A percentile compares a stretch with the other conserved stretches of the same genome.
These are phyloP conservation scores for Lordiphosa andalusiaca DNA, from an alignment of 2,888 invertebrate species.

Conservation along the genomic window DNA sequence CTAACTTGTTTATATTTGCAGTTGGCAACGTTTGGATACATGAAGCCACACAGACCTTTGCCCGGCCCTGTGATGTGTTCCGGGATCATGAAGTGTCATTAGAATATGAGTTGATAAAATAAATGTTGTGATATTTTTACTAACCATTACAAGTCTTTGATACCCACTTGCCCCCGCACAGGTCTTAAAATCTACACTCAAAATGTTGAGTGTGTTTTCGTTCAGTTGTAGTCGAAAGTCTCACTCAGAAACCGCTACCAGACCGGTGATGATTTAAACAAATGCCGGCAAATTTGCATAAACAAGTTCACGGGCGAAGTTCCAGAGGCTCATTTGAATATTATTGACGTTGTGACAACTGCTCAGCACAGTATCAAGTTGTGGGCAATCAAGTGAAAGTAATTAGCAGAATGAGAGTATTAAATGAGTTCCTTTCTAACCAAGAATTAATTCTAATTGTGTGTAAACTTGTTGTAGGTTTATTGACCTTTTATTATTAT, in stretches of 20 bases:
- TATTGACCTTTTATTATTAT: conserved; percentile 40
- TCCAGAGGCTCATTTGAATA: conserved; percentile 55
- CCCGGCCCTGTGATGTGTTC: conserved; percentile 81
- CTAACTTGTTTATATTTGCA: conserved; percentile 64
- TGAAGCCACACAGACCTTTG: conserved; percentile 90
- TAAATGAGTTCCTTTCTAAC: neutral
- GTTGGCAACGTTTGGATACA: conserved; percentile 95
- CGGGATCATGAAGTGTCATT: conserved; percentile 72
- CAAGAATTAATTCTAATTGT: conserved; percentile 11
- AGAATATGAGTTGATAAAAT: conserved; percentile 63
- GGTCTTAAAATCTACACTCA: conserved; percentile 47
- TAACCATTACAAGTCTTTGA: conserved; percentile 11
- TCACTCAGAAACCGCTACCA: conserved; percentile 3
- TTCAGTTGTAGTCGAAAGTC: neutral
- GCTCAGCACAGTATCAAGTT: conserved; percentile 20
- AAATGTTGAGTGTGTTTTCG: neutral
- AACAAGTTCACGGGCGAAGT: conserved; percentile 67
- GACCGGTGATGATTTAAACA: neutral
- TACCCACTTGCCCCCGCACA: neutral
- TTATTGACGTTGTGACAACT: conserved; percentile 29
- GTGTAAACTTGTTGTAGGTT: conserved; percentile 21
- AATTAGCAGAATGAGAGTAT: conserved; percentile 39
- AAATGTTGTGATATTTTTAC: conserved; percentile 42
- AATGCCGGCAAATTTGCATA: conserved; percentile 62
- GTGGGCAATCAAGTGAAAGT: conserved; percentile 51